Percentiles rank a stretch among this genome's conserved stretches.
Conservation (phyloP, 2,888 invertebrate genomes). For the Nymphalis polychloros region DNA sequence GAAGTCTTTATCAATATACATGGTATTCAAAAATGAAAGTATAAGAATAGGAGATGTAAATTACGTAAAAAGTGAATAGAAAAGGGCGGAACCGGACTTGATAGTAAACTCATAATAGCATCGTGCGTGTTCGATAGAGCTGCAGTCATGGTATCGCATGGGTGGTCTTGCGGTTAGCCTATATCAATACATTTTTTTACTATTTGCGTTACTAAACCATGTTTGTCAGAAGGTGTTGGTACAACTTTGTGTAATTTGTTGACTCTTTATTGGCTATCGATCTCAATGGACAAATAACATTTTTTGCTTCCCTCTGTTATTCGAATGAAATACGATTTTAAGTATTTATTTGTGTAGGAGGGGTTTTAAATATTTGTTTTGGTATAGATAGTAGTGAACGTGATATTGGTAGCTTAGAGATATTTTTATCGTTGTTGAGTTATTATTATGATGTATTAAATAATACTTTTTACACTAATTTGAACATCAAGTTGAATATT, state of each 20-base stretch:
- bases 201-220: conserved; percentile 73
- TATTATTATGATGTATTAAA: no score
- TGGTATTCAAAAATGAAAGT: conserved; percentile 42
- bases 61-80: conserved; percentile 69
- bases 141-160: conserved; percentile 60
- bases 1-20: conserved; percentile 5
- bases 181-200: conserved; percentile 61
- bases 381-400: conserved; percentile 10
- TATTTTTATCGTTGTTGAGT: neutral
- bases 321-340: conserved; percentile 34
- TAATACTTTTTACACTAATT: neutral
- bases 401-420: conserved; percentile 15
- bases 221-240: conserved; percentile 65
- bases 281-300: conserved; percentile 48
- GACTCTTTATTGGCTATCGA: conserved; percentile 66
- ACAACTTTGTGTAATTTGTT: conserved; percentile 68
- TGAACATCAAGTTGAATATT: neutral
- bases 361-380: conserved; percentile 45
- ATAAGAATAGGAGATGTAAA: conserved; percentile 71
- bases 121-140: conserved; percentile 65
- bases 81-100: conserved; percentile 63
- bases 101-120: conserved; percentile 65
- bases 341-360: conserved; percentile 29
- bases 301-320: conserved; percentile 30
- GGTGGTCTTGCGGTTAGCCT: conserved; percentile 62